Conservation (phyloP, 2,888 invertebrate genomes). For the Melieria omissa region DNA sequence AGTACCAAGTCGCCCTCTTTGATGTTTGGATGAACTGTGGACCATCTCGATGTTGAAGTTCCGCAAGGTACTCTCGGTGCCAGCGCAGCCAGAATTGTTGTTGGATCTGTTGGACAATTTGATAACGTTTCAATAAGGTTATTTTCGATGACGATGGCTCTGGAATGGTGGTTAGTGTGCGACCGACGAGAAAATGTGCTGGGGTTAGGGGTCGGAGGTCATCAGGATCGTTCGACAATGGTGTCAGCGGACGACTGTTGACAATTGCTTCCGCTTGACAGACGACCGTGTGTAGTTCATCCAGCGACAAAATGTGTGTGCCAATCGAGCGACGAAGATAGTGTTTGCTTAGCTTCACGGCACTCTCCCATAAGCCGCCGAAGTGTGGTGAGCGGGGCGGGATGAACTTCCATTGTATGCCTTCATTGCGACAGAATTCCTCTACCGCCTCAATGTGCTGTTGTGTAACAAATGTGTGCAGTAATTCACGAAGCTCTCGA, state of each 20-base stretch:
- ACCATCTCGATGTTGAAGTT: slow-evolving; percentile 27
- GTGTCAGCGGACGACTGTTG: slow-evolving; percentile 52
- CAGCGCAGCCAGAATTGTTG: slow-evolving; percentile 38
- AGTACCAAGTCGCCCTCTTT: too few species aligned
- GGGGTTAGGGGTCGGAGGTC: slow-evolving; percentile 42
- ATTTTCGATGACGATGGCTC: slow-evolving; percentile 23
- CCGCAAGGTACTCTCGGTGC: slow-evolving; percentile 34
- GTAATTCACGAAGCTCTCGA: slow-evolving; percentile 22
- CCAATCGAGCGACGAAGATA: slow-evolving; percentile 31
- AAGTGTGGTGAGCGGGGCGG: slow-evolving; percentile 31
- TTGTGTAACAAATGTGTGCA: slow-evolving; percentile 9
- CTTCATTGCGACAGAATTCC: slow-evolving; percentile 8
- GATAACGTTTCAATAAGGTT: slow-evolving; percentile 22
- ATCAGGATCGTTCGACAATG: slow-evolving; percentile 44
- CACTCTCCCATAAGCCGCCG: slow-evolving; percentile 36
- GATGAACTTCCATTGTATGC: slow-evolving; percentile 30
- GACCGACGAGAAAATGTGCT: slow-evolving; percentile 41
- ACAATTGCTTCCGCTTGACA: slow-evolving; percentile 49
- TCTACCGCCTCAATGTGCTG: slow-evolving; percentile 3
- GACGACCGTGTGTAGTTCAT: slow-evolving; percentile 36
- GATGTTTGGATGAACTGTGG: too few species aligned
- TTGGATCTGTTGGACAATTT: slow-evolving; percentile 30
- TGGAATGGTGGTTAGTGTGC: slow-evolving; percentile 21
- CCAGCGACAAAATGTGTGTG: slow-evolving; percentile 21
- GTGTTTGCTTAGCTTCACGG: slow-evolving; percentile 27